Conservation (phyloP, 2,888 invertebrate genomes). For the Platycnemis pennipes region DNA sequence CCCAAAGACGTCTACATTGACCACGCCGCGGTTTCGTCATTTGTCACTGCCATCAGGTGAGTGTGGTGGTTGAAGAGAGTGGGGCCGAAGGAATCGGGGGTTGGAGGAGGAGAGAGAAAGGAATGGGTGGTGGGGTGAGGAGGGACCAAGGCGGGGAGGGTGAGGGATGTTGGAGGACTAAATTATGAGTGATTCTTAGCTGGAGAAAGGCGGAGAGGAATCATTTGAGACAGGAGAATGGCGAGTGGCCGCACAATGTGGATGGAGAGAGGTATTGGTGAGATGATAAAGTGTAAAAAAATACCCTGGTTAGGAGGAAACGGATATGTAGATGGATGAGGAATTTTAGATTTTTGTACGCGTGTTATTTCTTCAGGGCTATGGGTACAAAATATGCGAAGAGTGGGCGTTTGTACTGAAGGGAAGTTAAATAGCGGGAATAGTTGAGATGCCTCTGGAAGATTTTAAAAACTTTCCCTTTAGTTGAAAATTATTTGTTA, state of each 20-base stretch:
- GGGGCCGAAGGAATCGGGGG: neutral
- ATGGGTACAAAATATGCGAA: neutral
- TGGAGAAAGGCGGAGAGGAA: slow-evolving; percentile 55
- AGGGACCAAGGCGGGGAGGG: neutral
- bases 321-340: neutral
- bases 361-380: neutral
- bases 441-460: too few species aligned
- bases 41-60: slow-evolving; percentile 65
- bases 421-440: neutral
- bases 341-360: neutral
- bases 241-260: slow-evolving; percentile 13
- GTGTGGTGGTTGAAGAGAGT: slow-evolving; percentile 4
- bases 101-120: neutral
- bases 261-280: neutral
- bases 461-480: neutral
- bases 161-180: neutral
- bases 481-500: too few species aligned
- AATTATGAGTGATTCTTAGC: slow-evolving; percentile 64
- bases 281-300: slow-evolving; percentile 11
- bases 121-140: neutral
- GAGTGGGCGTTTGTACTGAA: neutral
- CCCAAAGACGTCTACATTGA: slow-evolving; percentile 61
- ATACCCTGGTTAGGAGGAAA: neutral
- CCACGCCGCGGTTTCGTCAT: slow-evolving; percentile 48
- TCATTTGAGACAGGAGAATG: slow-evolving; percentile 62